Conservation (phyloP, 2,113 vertebrate species). For the Xenus cinereus region DNA sequence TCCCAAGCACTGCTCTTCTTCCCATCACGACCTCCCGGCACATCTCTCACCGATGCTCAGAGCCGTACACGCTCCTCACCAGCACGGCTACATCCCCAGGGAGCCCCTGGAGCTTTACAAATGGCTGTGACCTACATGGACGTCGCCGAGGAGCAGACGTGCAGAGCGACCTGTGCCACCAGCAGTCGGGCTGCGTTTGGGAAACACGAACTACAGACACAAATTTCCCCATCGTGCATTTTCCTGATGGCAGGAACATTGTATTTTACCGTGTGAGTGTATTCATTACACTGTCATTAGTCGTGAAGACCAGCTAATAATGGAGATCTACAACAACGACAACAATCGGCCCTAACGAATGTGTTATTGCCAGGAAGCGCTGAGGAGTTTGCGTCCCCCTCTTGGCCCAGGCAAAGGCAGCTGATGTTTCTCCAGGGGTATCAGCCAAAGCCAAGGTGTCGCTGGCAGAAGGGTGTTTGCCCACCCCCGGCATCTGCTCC, state of each 20-base stretch:
- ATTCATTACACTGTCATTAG: neutral
- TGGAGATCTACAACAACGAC: neutral
- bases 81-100: neutral
- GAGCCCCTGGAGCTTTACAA: neutral
- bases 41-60: neutral
- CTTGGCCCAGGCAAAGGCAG: rapidly evolving
- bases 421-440: neutral
- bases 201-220: neutral
- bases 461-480: neutral
- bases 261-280: neutral
- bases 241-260: neutral
- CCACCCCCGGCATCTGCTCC: rapidly evolving
- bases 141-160: neutral
- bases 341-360: neutral
- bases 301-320: neutral
- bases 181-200: neutral
- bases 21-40: neutral
- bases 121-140: neutral
- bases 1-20: neutral
- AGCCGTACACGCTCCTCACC: rapidly evolving
- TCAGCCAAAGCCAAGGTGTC: neutral
- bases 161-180: neutral
- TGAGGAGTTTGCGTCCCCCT: neutral
- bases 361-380: neutral
- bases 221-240: too few relatives aligned